These are phyloP conservation scores for Calephelis perditalis DNA, from an alignment of 2,888 invertebrate species.

Conservation along the genomic window DNA sequence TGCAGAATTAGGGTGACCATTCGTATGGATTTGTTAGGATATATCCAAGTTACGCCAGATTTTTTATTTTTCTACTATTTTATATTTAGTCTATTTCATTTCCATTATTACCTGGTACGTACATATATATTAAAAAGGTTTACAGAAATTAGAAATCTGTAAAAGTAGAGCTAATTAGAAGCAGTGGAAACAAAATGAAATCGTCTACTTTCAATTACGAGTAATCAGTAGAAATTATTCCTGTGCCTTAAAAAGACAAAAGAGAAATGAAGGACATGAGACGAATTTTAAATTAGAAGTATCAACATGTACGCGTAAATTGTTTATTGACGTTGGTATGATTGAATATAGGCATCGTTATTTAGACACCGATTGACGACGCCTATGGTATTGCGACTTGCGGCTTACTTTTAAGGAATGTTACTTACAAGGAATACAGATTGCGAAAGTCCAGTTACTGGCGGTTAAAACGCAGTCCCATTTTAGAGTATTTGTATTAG, in stretches of 20 bases:
- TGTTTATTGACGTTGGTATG: constrained; percentile 40
- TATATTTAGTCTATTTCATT: no score
- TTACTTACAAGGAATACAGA: constrained; percentile 66
- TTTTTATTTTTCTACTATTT: no score
- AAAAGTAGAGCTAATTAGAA: background rate
- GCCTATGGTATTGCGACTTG: constrained; percentile 51
- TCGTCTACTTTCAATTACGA: constrained; percentile 45
- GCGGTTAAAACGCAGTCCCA: constrained; percentile 35
- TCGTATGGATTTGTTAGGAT: no score
- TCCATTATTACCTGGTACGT: no score
- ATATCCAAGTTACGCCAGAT: no score
- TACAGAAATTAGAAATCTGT: no score
- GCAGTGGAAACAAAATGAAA: constrained; percentile 18
- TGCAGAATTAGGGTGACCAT: no score
- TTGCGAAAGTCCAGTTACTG: constrained; percentile 74
- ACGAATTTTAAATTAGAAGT: constrained; percentile 47
- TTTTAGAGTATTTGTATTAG: constrained; percentile 30
- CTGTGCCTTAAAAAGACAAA: constrained; percentile 44
- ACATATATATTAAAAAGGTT: no score
- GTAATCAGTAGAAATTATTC: constrained; percentile 50
- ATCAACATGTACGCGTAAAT: constrained; percentile 40
- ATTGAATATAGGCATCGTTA: constrained; percentile 41
- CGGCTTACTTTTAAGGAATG: constrained; percentile 53
- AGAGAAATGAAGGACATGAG: constrained; percentile 55
- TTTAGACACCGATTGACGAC: constrained; percentile 41